Base-by-base conservation (phyloP, 1,140 invertebrate species). In the Pseudomyrmex cubaensis region DNA sequence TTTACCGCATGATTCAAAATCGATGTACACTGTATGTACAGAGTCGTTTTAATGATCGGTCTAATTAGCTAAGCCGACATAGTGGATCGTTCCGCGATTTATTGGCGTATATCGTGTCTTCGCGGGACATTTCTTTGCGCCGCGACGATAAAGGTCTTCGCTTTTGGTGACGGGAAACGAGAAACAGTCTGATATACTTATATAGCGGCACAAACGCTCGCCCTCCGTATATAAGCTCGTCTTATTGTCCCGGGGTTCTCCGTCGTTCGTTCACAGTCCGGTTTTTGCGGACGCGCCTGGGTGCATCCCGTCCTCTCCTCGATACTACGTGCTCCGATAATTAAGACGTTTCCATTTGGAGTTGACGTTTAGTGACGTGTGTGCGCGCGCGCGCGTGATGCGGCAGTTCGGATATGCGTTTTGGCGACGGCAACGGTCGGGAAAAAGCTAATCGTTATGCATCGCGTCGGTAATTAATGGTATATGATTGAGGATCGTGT, bases 271-370 rank as follows among this genome's bases (percentile, higher is more conserved):
- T 73, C 52, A 50, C 61, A 48, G 50, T 10, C 13, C 12, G 15
- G 62, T 89, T 89, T 88, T 89, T 89, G 72, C 56, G 44, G 35
- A n/a, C 50, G 52, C 52, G 62, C 52, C 22, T 73, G 57, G 15
- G 22, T 46, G 52, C 64, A 3, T 44, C 9, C 13, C n/a, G 15
- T 62, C 22, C 22, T 12, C 50, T 12, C 13, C 9, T 13, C 44
- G 57, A 12, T 75, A 84, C 86, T 90, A 92, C 91, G 91, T 92
- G 91, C 91, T 90, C 90, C 78, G 91, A 92, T 92, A 92, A 92
- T 92, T 92, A 92, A 92, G 92, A 92, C 92, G 91, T 92, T 92
- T 92, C 91, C 92, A 92, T 92, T 91, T 92, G 89, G 84, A 92
- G 92, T 91, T 92, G 91, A 92, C 90, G 63, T 91, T 84, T 74